Percentiles rank a stretch among this genome's conserved stretches.
phyloP scores from a whole-genome alignment of 1,140 invertebrate genomes.

The Dendroctonus valens region DNA sequence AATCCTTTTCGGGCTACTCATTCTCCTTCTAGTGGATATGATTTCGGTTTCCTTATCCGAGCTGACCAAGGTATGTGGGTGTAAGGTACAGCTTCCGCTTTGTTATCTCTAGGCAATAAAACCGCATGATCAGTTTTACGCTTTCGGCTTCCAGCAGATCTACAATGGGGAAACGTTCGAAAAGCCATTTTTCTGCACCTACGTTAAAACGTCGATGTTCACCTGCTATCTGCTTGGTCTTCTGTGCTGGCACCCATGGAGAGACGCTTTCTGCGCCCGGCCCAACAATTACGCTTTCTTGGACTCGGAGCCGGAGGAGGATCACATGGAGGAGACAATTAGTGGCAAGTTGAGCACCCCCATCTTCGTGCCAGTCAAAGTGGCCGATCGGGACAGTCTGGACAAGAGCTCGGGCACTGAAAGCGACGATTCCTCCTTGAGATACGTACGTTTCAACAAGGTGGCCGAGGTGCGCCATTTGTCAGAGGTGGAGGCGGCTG shows the following conservation, averaged over 20 bases:
- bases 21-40: conserved; percentile 79
- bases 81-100: not conserved
- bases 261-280: conserved; percentile 66
- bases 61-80: conserved; percentile 69
- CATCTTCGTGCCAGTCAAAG: conserved; percentile 80
- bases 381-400: conserved; percentile 58
- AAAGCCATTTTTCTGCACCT: conserved; percentile 88
- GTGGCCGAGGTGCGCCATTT: conserved; percentile 81
- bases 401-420: conserved; percentile 73
- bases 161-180: conserved; percentile 76
- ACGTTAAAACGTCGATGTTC: conserved; percentile 87
- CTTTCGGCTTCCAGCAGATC: conserved; percentile 68
- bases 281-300: conserved; percentile 66
- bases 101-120: not conserved
- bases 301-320: conserved; percentile 67
- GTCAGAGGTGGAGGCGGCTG: conserved; percentile 78
- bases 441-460: conserved; percentile 70
- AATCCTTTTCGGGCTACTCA: conserved; percentile 71
- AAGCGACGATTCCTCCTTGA: conserved; percentile 76
- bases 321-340: conserved; percentile 61
- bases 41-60: conserved; percentile 87
- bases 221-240: conserved; percentile 79
- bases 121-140: not conserved
- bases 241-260: conserved; percentile 79
- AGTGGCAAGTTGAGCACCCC: conserved; percentile 68